A percentile compares a stretch with the other conserved stretches of the same genome.
phyloP scores from a whole-genome alignment of 2,888 invertebrate species.

The Tenodera sinensis region DNA sequence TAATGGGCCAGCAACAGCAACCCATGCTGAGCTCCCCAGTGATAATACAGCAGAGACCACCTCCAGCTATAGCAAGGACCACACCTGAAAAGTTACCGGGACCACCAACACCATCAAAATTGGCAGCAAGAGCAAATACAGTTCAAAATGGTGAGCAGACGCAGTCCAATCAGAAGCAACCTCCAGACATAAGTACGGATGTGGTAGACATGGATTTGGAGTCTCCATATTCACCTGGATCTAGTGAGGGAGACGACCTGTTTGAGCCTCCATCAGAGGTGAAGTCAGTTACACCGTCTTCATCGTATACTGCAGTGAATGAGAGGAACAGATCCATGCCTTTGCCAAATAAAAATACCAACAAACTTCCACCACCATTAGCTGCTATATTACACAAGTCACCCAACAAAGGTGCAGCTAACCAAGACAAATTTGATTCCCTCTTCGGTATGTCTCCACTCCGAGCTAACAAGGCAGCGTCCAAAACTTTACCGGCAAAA shows the following conservation, averaged over 20 bases:
- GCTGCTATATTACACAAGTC: conserved; percentile 21
- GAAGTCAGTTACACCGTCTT: conserved; percentile 30
- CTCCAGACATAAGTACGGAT: conserved; percentile 46
- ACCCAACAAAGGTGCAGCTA: conserved; percentile 8
- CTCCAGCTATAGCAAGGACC: background rate
- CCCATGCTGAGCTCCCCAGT: conserved; percentile 4
- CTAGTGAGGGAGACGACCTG: conserved; percentile 83
- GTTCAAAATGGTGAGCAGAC: conserved; percentile 32
- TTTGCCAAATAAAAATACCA: conserved; percentile 29
- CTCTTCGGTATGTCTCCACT: conserved; percentile 28
- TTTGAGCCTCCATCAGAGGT: conserved; percentile 69
- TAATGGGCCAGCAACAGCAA: conserved; percentile 8
- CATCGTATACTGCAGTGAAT: conserved; percentile 34
- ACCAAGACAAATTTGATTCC: conserved; percentile 29
- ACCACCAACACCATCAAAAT: background rate
- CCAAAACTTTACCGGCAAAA: background rate
- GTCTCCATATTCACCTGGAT: conserved; percentile 85
- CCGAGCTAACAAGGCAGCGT: background rate
- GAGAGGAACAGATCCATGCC: conserved; percentile 31
- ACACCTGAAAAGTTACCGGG: background rate
- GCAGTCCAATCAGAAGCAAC: conserved; percentile 34
- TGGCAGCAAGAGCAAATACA: background rate
- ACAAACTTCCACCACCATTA: conserved; percentile 8
- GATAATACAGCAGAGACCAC: conserved; percentile 6
- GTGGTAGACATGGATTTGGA: conserved; percentile 65